Evolutionary conservation across 2,113 vertebrate species (phyloP).

Genomic region (Dolichallabes microphthalmus): DNA sequence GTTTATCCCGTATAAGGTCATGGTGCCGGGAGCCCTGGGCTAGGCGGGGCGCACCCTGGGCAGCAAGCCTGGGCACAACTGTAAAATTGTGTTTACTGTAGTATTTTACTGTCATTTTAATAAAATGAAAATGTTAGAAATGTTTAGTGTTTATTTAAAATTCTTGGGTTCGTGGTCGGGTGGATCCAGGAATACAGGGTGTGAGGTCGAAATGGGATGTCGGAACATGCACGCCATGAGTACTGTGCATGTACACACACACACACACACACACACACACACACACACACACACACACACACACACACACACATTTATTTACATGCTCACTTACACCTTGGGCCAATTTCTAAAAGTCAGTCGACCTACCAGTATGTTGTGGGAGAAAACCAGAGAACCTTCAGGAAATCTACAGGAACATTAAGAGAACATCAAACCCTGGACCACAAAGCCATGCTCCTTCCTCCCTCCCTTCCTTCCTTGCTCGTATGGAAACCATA

Average conservation of each 20-base stretch:
- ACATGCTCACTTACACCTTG: background rate
- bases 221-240: background rate
- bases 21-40: too few species aligned
- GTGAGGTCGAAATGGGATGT: background rate
- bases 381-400: background rate
- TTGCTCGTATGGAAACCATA: too few species aligned
- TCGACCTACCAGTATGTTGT: background rate
- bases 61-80: too few species aligned
- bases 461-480: background rate
- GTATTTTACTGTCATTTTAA: background rate
- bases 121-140: background rate
- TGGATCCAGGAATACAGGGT: slow-evolving; percentile 1
- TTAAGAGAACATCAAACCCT: background rate
- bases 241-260: background rate
- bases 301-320: background rate
- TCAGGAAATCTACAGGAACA: background rate
- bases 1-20: too few species aligned
- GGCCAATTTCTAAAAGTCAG: background rate
- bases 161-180: background rate
- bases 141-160: background rate
- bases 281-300: background rate
- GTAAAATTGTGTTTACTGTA: background rate
- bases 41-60: too few species aligned
- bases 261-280: background rate
- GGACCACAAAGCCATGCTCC: background rate